phyloP scores from a whole-genome alignment of 1,140 invertebrate genomes.

The Chymomyza costata region DNA sequence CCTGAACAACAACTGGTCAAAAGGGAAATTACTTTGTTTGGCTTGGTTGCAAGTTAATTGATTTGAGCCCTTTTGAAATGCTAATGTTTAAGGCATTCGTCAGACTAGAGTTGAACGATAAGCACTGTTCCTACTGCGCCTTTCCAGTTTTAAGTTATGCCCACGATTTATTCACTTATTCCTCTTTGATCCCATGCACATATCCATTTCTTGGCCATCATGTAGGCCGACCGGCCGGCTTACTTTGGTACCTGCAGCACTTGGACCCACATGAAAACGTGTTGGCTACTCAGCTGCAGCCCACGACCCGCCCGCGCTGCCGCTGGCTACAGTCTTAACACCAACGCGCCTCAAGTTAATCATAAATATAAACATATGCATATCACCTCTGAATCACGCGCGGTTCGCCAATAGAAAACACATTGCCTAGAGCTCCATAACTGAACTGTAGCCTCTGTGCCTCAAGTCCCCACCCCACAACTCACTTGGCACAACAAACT shows the following conservation, averaged over 20 bases:
- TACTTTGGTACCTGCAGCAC: no score
- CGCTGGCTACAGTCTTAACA: constrained; percentile 14
- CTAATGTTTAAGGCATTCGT: no score
- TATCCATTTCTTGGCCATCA: no score
- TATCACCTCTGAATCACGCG: constrained; percentile 49
- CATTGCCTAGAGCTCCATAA: constrained; percentile 38
- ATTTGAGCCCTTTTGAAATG: constrained; percentile 31
- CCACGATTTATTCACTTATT: no score
- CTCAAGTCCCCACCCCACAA: no score
- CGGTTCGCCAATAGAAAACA: constrained; percentile 34
- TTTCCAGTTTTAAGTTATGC: no score
- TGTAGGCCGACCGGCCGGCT: no score
- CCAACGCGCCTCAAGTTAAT: constrained; percentile 40
- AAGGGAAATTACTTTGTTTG: constrained; percentile 42
- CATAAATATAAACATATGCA: constrained; percentile 40
- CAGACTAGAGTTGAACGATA: no score
- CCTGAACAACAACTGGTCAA: constrained; percentile 21
- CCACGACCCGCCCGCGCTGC: neutral
- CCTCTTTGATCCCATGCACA: no score
- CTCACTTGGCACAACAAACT: no score
- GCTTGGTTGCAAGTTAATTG: constrained; percentile 41
- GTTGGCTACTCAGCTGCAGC: constrained; percentile 25
- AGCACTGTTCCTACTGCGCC: no score
- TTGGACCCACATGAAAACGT: constrained; percentile 36
- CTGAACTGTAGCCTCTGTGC: no score